These are phyloP conservation scores for Phasianus colchicus DNA, from an alignment of 2,113 vertebrate genomes.

Conservation along the genomic window DNA sequence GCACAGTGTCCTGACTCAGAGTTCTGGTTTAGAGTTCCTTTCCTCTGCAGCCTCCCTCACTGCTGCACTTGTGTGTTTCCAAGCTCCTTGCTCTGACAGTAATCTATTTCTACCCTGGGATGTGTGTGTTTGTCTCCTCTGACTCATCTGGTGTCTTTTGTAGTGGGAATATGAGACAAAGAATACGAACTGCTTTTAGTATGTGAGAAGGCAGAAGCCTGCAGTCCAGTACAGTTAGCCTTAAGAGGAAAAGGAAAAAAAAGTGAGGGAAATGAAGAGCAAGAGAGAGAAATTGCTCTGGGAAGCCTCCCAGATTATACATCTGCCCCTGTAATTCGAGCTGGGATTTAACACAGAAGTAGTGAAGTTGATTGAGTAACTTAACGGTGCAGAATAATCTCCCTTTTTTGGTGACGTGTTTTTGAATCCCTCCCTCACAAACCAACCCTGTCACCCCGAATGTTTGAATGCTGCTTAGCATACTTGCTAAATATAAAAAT, in stretches of 20 bases:
- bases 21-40: neutral
- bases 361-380: slow-evolving; percentile 29
- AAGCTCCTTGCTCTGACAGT: neutral
- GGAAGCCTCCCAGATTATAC: slow-evolving; percentile 5
- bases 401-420: neutral
- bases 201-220: neutral
- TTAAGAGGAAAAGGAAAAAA: neutral
- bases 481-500: slow-evolving; percentile 47
- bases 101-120: neutral
- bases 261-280: neutral
- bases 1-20: neutral
- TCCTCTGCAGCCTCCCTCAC: neutral
- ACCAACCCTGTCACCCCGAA: neutral
- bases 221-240: neutral
- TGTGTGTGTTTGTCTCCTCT: neutral
- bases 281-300: neutral
- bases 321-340: slow-evolving; percentile 41
- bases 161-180: neutral
- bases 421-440: neutral
- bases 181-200: neutral
- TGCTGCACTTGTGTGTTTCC: neutral
- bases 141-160: neutral
- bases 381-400: slow-evolving; percentile 12
- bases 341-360: slow-evolving; percentile 10
- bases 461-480: neutral